Conservation (phyloP, 2,113 vertebrate genomes). For the Megaceryle maxima region DNA sequence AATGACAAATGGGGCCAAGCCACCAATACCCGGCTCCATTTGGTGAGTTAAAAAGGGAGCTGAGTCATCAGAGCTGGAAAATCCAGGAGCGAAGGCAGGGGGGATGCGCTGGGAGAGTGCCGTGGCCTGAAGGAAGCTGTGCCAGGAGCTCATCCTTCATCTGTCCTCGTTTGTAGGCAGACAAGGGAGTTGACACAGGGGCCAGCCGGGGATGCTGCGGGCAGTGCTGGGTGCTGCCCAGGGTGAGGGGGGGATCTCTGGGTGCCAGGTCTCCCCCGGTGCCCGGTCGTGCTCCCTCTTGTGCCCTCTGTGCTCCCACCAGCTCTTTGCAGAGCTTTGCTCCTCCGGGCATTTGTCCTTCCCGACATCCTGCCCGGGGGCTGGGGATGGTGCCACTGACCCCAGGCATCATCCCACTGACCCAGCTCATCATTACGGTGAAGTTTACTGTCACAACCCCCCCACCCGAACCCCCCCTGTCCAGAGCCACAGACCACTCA, state of each 20-base stretch:
- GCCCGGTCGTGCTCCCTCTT: neutral
- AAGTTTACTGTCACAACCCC: neutral
- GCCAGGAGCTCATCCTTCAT: neutral
- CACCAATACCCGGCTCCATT: neutral
- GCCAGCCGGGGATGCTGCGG: neutral
- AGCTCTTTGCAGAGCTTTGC: neutral
- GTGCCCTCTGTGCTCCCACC: neutral
- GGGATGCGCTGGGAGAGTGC: accelerated
- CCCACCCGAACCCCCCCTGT: neutral
- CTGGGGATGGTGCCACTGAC: neutral
- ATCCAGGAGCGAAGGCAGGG: neutral
- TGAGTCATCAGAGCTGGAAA: constrained; percentile 31
- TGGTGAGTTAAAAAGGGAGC: neutral
- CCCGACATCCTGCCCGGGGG: neutral
- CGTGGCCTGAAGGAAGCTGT: neutral
- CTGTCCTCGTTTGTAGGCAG: neutral
- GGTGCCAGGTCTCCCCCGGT: neutral
- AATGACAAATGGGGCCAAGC: neutral
- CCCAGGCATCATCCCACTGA: neutral
- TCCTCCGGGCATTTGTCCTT: neutral
- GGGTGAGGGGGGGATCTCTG: neutral
- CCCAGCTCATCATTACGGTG: neutral
- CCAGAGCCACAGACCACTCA: neutral
- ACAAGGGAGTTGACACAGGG: accelerated
- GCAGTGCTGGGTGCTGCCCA: neutral